Conservation (phyloP, 2,113 vertebrate species). For the Cyprinodon tularosa region DNA sequence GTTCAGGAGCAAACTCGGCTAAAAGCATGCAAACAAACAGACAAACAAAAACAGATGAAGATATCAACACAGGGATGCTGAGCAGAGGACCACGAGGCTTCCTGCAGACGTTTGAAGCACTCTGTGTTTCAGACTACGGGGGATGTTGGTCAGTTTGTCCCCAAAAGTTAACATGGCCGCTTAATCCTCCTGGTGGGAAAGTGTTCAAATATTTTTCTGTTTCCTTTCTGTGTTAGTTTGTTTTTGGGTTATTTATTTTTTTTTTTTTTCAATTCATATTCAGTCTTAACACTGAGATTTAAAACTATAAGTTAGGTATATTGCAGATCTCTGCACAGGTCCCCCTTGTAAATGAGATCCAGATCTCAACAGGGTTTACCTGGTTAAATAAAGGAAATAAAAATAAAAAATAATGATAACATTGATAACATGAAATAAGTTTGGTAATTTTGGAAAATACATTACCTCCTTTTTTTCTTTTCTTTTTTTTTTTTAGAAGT, state of each 20-base stretch:
- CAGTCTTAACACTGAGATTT: not conserved
- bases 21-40: constrained; percentile 47
- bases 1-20: constrained; percentile 32
- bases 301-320: not conserved
- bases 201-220: not conserved
- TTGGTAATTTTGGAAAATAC: not conserved
- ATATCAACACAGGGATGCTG: constrained; percentile 30
- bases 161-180: not conserved
- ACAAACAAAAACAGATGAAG: constrained; percentile 50
- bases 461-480: not conserved
- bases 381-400: no score
- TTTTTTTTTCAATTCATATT: not conserved
- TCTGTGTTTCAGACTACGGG: not conserved
- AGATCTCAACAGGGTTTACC: no score
- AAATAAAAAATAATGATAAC: no score
- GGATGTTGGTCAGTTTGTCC: not conserved
- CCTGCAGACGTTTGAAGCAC: not conserved
- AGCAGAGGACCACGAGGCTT: not conserved
- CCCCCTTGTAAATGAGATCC: no score
- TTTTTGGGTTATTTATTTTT: not conserved
- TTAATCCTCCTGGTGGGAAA: not conserved
- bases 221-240: not conserved
- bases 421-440: not conserved
- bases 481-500: not conserved
- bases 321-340: no score